Conservation (phyloP, 1,140 invertebrate genomes). For the Macrosteles quadrilineatus region DNA sequence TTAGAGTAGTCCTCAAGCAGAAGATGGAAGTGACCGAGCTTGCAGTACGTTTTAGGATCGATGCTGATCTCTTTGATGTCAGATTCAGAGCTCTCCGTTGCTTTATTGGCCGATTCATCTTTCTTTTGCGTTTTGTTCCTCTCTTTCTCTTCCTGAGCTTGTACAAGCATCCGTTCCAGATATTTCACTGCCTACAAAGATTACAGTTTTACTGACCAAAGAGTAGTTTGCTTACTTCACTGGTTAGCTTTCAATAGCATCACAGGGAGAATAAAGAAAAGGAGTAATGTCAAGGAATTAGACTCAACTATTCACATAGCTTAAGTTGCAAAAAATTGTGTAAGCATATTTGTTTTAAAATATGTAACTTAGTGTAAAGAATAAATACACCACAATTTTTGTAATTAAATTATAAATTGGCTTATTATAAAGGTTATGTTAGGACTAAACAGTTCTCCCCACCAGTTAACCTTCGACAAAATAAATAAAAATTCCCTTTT, state of each 20-base stretch:
- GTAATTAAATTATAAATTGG: no score
- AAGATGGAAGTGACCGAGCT: slow-evolving; percentile 91
- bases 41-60: slow-evolving; percentile 89
- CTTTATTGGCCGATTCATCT: slow-evolving; percentile 35
- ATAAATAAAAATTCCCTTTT: no score
- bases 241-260: slow-evolving; percentile 2
- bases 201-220: slow-evolving; percentile 33
- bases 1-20: slow-evolving; percentile 88
- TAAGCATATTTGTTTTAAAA: no score
- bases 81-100: slow-evolving; percentile 26
- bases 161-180: slow-evolving; percentile 78
- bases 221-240: slow-evolving; percentile 21
- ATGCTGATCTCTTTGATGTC: slow-evolving; percentile 66
- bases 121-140: slow-evolving; percentile 44
- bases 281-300: slow-evolving; percentile 3
- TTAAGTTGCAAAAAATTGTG: neutral
- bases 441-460: no score
- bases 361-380: no score
- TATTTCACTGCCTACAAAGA: slow-evolving; percentile 74
- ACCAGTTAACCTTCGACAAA: no score
- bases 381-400: no score
- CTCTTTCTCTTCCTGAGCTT: slow-evolving; percentile 59
- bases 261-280: slow-evolving; percentile 31
- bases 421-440: no score
- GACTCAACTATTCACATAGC: neutral